phyloP scores from a whole-genome alignment of 1,140 invertebrate species.

The Pogonomyrmex californicus region DNA sequence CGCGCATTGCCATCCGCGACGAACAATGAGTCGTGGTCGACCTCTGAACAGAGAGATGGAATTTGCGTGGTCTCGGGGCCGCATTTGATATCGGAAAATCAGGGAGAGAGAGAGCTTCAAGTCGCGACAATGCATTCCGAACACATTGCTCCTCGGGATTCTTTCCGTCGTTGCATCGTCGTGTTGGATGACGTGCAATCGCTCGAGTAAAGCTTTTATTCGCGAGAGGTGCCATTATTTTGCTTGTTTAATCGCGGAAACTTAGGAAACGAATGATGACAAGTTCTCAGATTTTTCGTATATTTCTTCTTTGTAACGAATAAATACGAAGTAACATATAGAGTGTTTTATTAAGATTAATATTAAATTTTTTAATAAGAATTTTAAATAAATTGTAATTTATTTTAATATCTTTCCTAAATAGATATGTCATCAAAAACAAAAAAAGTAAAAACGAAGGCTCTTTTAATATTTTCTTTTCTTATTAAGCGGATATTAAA shows the following conservation, averaged over 20 bases:
- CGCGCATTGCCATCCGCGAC: conserved; percentile 46
- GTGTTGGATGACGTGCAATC: conserved; percentile 24
- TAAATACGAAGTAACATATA: background rate
- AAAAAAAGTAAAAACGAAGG: background rate
- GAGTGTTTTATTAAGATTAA: background rate
- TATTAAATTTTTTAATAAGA: background rate
- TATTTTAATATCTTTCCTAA: background rate
- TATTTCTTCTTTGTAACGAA: background rate
- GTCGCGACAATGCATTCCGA: conserved; percentile 37
- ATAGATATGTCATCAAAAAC: background rate
- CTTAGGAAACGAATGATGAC: conserved; percentile 19
- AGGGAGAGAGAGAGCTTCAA: conserved; percentile 8
- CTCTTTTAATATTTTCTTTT: background rate
- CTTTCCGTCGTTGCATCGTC: conserved; percentile 31
- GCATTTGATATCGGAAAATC: conserved; percentile 63
- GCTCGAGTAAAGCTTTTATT: conserved; percentile 37
- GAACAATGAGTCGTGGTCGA: conserved; percentile 57
- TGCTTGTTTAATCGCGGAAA: conserved; percentile 49
- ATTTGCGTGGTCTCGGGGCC: conserved; percentile 49
- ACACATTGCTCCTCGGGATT: conserved; percentile 54
- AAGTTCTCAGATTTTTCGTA: conserved; percentile 1
- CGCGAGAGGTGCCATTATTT: conserved; percentile 19
- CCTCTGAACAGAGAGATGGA: conserved; percentile 57
- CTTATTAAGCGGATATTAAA: background rate
- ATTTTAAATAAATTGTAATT: too few species aligned